Conservation (phyloP, 2,888 invertebrate species). For the Eristalinus aeneus region DNA sequence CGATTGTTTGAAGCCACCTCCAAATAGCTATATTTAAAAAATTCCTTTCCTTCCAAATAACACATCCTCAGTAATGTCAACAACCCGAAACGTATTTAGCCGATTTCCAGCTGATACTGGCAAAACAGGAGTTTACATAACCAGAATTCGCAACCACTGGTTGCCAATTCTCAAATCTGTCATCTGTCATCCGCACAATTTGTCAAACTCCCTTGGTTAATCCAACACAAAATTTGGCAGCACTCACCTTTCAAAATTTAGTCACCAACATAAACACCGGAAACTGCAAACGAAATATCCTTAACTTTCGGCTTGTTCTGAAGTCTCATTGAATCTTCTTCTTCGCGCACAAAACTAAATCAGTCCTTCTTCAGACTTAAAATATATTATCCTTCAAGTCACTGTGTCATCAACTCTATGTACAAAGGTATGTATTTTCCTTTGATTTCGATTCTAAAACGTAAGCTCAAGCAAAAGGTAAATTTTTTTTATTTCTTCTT, state of each 20-base stretch:
- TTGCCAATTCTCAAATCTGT: not conserved
- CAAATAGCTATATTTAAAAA: too few relatives aligned
- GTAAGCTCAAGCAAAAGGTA: not conserved
- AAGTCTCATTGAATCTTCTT: not conserved
- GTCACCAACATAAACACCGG: slow-evolving; percentile 1
- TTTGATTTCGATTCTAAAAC: not conserved
- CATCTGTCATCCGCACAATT: not conserved
- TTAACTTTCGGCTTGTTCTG: not conserved
- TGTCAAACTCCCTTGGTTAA: not conserved
- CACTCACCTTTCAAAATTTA: slow-evolving; percentile 25
- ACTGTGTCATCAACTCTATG: slow-evolving; percentile 1
- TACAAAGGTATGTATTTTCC: not conserved
- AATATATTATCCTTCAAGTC: slow-evolving; percentile 3
- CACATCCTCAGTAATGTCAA: too few relatives aligned
- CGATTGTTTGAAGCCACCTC: too few relatives aligned
- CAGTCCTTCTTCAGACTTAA: not conserved
- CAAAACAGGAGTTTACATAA: too few relatives aligned
- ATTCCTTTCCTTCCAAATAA: too few relatives aligned
- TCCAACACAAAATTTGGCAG: not conserved
- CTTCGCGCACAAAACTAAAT: not conserved
- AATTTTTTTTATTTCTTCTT: not conserved
- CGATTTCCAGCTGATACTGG: too few relatives aligned
- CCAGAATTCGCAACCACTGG: not conserved
- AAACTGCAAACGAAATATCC: slow-evolving; percentile 22
- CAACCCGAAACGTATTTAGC: too few relatives aligned